Evolutionary conservation across 2,113 vertebrate species (phyloP), one percentile per base, ranked within the genome.

Genomic region (Baryphthengus martii): DNA sequence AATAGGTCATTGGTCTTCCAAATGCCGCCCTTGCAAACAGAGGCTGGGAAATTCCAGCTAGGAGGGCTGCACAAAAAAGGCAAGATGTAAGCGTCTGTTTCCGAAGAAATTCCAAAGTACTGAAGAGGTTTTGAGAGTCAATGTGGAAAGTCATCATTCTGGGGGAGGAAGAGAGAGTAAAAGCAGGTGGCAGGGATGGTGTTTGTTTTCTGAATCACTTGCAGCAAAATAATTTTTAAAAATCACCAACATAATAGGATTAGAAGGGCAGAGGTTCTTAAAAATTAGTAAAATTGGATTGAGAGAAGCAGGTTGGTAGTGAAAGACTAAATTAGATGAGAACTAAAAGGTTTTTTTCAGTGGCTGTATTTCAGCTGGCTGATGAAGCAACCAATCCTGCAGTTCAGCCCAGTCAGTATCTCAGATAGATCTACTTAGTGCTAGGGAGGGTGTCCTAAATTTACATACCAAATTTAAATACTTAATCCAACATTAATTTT

Each of bases 281-380:
- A 84, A 94, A 95, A 90, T 84, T 52, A 81, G 79, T 61, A 29
- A 71, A 92, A 92, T 94, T 83, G 83, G 90, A 90, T 93, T 94
- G 82, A 50, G 75, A 15, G 72, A 88, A 88, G 75, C 3, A 28
- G 59, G 39, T 35, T 85, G 71, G 65, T 56, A 86, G 65, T 40
- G 89, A 49, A 63, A 61, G 72, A 88, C 52, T 56, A n/a, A 93
- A 93, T 77, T 5, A 61, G 75, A 59, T 92, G 76, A 20, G 10
- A n/a, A 6, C 56, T 92, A 45, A 88, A 78, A 82, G 77, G 84
- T 84, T 84, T 7, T 12, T 7, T 86, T 25, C 1, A 77, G 65
- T 18, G 7, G 50, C 56, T 89, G 61, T 53, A 2, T 77, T 93
- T 47, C 85, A 42, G 4, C 12, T 73, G 50, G 40, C 70, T 61